Evolutionary conservation across 1,140 invertebrate species (phyloP).

Genomic region (Macrobrachium rosenbergii): DNA sequence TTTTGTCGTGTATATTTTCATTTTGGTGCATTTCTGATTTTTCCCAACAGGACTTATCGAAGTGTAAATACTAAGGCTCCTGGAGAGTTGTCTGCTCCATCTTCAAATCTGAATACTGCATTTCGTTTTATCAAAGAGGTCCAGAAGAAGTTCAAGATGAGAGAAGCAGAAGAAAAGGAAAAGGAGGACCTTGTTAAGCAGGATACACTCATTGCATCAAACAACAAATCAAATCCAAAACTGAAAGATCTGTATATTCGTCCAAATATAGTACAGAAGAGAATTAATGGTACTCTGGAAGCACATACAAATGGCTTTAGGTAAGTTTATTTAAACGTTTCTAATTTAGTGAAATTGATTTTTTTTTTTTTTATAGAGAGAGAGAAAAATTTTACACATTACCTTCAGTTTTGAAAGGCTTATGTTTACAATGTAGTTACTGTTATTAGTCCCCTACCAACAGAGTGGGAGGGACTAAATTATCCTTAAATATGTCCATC

Average conservation of each 20-base stretch:
- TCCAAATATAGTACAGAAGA: conserved; percentile 97
- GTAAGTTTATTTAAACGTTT: conserved; percentile 12
- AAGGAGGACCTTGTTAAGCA: conserved; percentile 99
- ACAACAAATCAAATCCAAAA: conserved; percentile 98
- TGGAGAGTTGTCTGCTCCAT: conserved; percentile 94
- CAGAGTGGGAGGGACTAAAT: too few relatives aligned
- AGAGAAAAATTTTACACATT: background rate
- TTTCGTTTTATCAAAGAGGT: conserved; percentile 99
- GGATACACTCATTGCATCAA: conserved; percentile 94
- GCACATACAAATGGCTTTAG: conserved; percentile 96
- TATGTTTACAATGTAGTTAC: too few relatives aligned
- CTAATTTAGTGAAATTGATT: background rate
- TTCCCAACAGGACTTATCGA: conserved; percentile 87
- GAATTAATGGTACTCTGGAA: conserved; percentile 93
- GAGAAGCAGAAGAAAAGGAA: conserved; percentile 98
- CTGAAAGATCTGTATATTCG: conserved; percentile 98
- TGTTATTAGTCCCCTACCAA: too few relatives aligned
- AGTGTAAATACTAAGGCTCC: conserved; percentile 98
- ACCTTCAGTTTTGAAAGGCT: too few relatives aligned
- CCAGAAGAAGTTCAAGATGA: conserved; percentile 98
- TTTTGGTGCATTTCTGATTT: background rate
- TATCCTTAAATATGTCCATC: too few relatives aligned
- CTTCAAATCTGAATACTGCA: conserved; percentile 95
- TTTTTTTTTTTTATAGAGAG: too few relatives aligned
- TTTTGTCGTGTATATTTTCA: too few relatives aligned